Evolutionary conservation across 2,888 invertebrate genomes (phyloP), one percentile per base, ranked within the genome.

Genomic region (Ophioninae sp.): DNA sequence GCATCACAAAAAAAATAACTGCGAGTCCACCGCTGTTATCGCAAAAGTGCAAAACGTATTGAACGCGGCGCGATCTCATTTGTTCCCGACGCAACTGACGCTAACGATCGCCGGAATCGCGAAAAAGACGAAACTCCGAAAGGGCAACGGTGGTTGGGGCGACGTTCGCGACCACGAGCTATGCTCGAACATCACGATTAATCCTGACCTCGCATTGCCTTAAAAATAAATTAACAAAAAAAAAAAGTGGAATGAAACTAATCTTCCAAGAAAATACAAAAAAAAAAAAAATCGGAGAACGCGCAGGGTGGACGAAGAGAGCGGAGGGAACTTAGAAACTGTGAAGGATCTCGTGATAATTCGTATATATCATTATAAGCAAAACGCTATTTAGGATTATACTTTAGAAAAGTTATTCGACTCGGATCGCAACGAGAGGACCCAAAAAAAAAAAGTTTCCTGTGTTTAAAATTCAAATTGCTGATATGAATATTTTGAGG

Each of bases 121-220:
- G 0, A 95, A 96, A 87, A 97, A 96, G 87, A 95, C 96, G 0
- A 96, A 96, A 89, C 93, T 97, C 5, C 95, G 96, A 9, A 98
- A 97, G 92, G 98, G 97, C 0, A 99, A 99, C 91, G 99, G 99
- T 0, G 99, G 99, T 0, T 99, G 99, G 99, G 99, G 98, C 8
- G 99, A 99, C 89, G 88, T 93, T n/a, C 93, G 96, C 76, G 96
- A 96, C 91, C 95, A 95, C 88, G 93, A 94, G 85, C 93, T 96
- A 74, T 96, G 96, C 83, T 89, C 90, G 87, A 93, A 92, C 87
- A 92, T 93, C 82, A 92, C 91, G 71, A 82, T 90, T 71, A 88
- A 89, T 82, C 88, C 91, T 59, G 91, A 92, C 58, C 79, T 91
- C 61, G 86, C 87, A 76, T 87, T 92, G 85, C 89, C 90, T 80